Conservation (phyloP, 2,888 invertebrate genomes). For the Ypsolopha sequella region DNA sequence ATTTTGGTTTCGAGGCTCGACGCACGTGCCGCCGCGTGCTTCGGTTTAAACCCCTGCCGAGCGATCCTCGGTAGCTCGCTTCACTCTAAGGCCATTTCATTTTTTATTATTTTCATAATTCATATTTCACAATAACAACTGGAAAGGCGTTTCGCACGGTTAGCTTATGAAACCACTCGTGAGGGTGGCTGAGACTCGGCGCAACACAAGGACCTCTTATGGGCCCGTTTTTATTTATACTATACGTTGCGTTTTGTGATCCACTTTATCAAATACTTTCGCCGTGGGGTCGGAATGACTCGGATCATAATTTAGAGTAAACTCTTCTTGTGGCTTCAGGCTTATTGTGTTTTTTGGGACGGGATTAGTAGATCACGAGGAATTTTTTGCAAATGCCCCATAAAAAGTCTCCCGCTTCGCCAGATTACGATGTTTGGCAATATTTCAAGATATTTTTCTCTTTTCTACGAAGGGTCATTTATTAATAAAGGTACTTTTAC, state of each 20-base stretch:
- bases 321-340: conserved; percentile 39
- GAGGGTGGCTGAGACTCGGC: conserved; percentile 33
- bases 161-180: conserved; percentile 60
- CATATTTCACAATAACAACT: conserved; percentile 67
- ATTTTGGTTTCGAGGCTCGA: conserved; percentile 42
- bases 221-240: conserved; percentile 61
- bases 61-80: conserved; percentile 20
- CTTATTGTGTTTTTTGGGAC: conserved; percentile 62
- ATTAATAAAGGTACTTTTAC: too few species aligned
- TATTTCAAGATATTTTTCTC: conserved; percentile 20
- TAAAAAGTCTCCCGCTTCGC: conserved; percentile 43
- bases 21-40: conserved; percentile 63
- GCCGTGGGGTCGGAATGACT: conserved; percentile 54
- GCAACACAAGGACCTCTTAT: conserved; percentile 63
- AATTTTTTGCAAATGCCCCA: conserved; percentile 22
- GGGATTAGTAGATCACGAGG: conserved; percentile 50
- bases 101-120: conserved; percentile 71
- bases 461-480: conserved; percentile 9
- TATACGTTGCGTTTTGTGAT: conserved; percentile 59
- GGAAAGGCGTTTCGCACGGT: conserved; percentile 69
- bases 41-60: conserved; percentile 53
- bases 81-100: conserved; percentile 25
- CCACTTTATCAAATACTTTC: conserved; percentile 67
- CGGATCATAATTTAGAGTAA: conserved; percentile 55
- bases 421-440: background rate